A percentile compares a stretch with the other conserved stretches of the same genome.
Conservation (phyloP, 2,113 vertebrate species). For the Heteronetta atricapilla region DNA sequence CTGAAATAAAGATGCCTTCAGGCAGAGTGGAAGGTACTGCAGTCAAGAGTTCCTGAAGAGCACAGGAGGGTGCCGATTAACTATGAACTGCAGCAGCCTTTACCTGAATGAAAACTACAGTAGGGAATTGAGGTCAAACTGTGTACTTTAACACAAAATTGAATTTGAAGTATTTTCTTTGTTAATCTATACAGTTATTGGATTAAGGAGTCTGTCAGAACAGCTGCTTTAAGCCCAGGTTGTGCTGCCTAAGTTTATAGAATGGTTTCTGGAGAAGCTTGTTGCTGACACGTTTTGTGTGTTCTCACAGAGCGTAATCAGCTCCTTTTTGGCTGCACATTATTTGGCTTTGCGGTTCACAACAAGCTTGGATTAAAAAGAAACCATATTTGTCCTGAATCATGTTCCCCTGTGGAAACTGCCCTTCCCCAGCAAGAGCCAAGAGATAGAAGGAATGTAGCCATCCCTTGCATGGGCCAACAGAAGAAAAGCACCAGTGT, state of each 20-base stretch:
- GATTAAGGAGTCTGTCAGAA: conserved; percentile 37
- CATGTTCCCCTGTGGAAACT: background rate
- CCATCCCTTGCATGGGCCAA: background rate
- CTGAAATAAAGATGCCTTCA: background rate
- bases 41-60: background rate
- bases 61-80: conserved; percentile 6
- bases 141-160: background rate
- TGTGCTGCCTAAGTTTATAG: background rate
- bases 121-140: background rate
- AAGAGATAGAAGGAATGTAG: background rate
- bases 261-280: background rate
- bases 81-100: background rate
- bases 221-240: background rate
- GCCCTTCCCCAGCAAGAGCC: background rate
- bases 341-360: conserved; percentile 18
- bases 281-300: background rate
- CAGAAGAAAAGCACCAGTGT: background rate
- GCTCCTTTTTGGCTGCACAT: background rate
- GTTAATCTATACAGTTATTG: conserved; percentile 8
- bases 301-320: background rate
- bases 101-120: background rate
- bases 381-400: background rate
- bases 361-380: background rate
- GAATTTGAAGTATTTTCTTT: conserved; percentile 26
- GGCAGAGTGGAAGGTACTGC: background rate